Evolutionary conservation across 1,140 invertebrate species (phyloP), one percentile per base, ranked within the genome.

Genomic region (Leptonema lineaticorne): DNA sequence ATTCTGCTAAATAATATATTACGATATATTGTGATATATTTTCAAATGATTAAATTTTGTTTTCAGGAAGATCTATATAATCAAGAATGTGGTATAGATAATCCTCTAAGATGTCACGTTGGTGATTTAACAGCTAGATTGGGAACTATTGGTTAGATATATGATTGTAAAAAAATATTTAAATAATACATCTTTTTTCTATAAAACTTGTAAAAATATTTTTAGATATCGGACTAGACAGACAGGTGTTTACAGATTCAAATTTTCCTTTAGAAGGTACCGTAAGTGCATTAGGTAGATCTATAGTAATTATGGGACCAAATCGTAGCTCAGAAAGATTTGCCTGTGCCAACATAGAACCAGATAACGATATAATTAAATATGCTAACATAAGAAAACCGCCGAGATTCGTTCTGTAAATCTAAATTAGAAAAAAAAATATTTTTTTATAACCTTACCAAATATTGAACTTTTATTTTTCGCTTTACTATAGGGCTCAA

Each of bases 331-430:
- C 79, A 1, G 87, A 92, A 50, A 83, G 89, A 73, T 90, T 92
- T 75, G 93, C 93, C 9, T 97, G 95, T 79, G 93, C 94, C 48
- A 96, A 96, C 77, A 94, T 97, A 67, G 88, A 92, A 74, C 91
- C 92, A 0, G 94, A 96, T 78, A 89, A 93, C 77, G 92, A 96
- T 78, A 92, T 96, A 56, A 89, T 96, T 41, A 95, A 94, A 78
- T 95, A 93, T 78, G 89, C 91, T 0, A 95, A 94, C 75, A 87
- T 97, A 18, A 87, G 90, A 75, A 93, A 91, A 78, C 89, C 92
- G 48, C 92, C 93, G 1, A 84, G 90, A 78, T 97, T 96, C 77
- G 92, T 94, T 16, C 83, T 92, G 92, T 95, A 84, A 89, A 90
- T 86, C 64, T 41, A 53, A 7, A 69, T 56, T 45, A 70, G 9